phyloP scores from a whole-genome alignment of 2,888 invertebrate genomes.

The Pheosia gnoma region DNA sequence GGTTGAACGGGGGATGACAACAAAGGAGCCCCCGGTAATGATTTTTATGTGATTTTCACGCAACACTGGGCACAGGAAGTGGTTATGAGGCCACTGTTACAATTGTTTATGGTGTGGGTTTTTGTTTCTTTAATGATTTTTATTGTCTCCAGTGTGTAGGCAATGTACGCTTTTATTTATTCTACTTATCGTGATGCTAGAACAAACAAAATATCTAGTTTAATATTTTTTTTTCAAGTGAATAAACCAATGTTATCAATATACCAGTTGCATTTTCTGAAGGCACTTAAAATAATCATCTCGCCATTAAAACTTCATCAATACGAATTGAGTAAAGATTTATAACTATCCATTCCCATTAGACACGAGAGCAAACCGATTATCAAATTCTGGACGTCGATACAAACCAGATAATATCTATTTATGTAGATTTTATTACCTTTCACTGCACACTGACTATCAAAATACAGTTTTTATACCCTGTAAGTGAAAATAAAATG shows the following conservation, averaged over 20 bases:
- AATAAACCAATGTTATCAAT: too few species aligned
- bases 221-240: too few species aligned
- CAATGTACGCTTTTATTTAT: too few species aligned
- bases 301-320: too few species aligned
- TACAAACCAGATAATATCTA: not conserved
- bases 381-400: not conserved
- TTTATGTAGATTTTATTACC: constrained; percentile 5
- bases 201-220: too few species aligned
- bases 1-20: constrained; percentile 54
- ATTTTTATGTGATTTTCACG: constrained; percentile 77
- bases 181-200: too few species aligned
- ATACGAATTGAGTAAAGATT: too few species aligned
- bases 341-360: not conserved
- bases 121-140: constrained; percentile 4
- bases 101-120: constrained; percentile 18
- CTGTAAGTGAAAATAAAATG: not conserved
- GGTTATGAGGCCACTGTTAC: constrained; percentile 28
- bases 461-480: not conserved
- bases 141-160: not conserved
- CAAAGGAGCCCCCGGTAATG: constrained; percentile 61
- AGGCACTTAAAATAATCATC: too few species aligned
- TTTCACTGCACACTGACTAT: not conserved
- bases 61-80: constrained; percentile 49
- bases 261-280: too few species aligned
- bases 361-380: not conserved